Evolutionary conservation across 2,888 invertebrate species (phyloP).

Genomic region (Embidobia sp.): DNA sequence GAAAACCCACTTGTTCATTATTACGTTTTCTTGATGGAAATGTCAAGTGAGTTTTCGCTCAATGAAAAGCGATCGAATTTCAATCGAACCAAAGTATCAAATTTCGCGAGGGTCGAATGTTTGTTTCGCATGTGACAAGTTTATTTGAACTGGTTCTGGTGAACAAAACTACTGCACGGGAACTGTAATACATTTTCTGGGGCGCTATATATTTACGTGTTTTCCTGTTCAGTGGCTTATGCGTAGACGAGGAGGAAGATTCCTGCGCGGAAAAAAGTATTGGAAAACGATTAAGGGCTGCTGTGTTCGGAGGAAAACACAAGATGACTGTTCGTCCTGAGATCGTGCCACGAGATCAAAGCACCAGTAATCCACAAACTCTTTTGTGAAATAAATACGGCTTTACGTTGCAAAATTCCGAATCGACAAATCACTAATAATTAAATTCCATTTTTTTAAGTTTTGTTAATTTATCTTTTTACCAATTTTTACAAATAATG

Average conservation of each 20-base stretch:
- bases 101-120: conserved; percentile 25
- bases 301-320: conserved; percentile 18
- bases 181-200: neutral
- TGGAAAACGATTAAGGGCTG: conserved; percentile 52
- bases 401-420: too few species aligned
- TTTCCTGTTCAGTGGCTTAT: conserved; percentile 43
- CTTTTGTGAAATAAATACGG: conserved; percentile 7
- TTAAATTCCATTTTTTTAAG: too few species aligned
- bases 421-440: too few species aligned
- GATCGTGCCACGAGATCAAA: conserved; percentile 27
- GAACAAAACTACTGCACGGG: too few species aligned
- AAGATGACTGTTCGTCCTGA: conserved; percentile 30
- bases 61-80: conserved; percentile 26
- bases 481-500: too few species aligned
- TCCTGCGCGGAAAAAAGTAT: conserved; percentile 32
- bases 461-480: too few species aligned
- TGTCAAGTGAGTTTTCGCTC: conserved; percentile 28
- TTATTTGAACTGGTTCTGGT: conserved; percentile 9
- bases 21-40: too few species aligned
- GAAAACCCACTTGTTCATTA: too few species aligned
- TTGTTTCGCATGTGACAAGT: conserved; percentile 28
- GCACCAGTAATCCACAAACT: conserved; percentile 22
- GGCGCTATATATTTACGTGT: conserved; percentile 9
- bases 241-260: conserved; percentile 11
- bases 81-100: conserved; percentile 24